Conservation (phyloP, 2,113 vertebrate genomes). For the Ictidomys tridecemlineatus region DNA sequence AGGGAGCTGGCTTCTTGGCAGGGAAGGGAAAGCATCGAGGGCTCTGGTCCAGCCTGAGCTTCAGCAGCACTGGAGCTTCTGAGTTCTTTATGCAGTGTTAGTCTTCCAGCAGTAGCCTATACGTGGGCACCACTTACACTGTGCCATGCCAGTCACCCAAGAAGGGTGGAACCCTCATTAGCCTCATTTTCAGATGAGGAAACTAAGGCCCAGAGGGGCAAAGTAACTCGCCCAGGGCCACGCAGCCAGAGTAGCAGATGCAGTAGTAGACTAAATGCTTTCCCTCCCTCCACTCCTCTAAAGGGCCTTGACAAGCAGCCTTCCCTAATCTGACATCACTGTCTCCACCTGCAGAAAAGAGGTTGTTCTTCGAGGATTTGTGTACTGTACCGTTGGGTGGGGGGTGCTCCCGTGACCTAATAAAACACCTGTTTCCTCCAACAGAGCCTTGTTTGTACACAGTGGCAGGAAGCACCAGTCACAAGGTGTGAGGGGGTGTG, state of each 20-base stretch:
- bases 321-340: background rate
- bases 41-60: background rate
- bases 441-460: conserved; percentile 75
- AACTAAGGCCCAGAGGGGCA: background rate
- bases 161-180: background rate
- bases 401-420: conserved; percentile 50
- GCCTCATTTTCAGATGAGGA: background rate
- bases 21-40: fast-evolving
- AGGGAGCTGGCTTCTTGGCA: background rate
- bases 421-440: conserved; percentile 82
- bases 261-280: background rate
- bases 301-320: background rate
- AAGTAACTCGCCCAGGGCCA: background rate
- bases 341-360: background rate
- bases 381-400: background rate
- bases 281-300: background rate
- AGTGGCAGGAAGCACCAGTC: conserved; percentile 77
- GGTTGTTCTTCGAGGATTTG: background rate
- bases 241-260: background rate
- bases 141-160: background rate
- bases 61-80: background rate
- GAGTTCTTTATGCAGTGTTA: background rate
- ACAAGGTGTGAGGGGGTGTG: conserved; percentile 70
- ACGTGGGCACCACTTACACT: background rate
- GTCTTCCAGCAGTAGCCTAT: background rate